Base-by-base conservation (phyloP, 2,888 invertebrate genomes). In the Monopis laevigella region DNA sequence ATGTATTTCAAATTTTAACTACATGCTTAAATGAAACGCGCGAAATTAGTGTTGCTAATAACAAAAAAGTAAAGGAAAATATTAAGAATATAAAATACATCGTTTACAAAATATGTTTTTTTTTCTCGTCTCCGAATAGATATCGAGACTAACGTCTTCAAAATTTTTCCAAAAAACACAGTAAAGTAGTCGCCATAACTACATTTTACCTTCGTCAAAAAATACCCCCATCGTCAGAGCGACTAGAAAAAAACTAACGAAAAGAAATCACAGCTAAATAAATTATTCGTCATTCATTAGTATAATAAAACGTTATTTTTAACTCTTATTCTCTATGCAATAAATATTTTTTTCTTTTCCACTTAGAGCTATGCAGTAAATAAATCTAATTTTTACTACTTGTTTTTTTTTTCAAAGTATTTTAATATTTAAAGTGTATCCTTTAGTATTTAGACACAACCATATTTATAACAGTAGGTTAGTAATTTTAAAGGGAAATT, bases 291-390 rank as follows among this genome's bases (percentile, higher is more conserved):
- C 16, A 21, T 21, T 7, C 24, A 21, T 5, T 21, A 7, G 8
- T 21, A 5, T 7, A 8, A 7, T 32, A 14, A 32, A 32, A 14
- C 2, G n/a, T 14, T 14, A 32, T 17, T 32, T 32, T n/a, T 32
- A 13, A 29, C 17, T 56, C 70, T 69, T 71, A 71, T 36, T 39
- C 38, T 46, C 68, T 73, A 65, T 49, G 63, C 68, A 75, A 78
- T 80, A 80, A 80, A 80, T 80, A 80, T 78, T 73, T 73, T 69
- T 77, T 73, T 69, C 72, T 75, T 73, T 59, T 62, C 58, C n/a
- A n/a, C 71, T 71, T 75, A 67, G 45, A 52, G 41, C 62, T 62
- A 61, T 56, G 59, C 57, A 61, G 68, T 77, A 75, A 75, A 77
- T 77, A 77, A 69, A 71, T 74, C 73, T 75, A 73, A 61, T 29